Conservation (phyloP, 2,113 vertebrate species). For the Bufo gargarizans region DNA sequence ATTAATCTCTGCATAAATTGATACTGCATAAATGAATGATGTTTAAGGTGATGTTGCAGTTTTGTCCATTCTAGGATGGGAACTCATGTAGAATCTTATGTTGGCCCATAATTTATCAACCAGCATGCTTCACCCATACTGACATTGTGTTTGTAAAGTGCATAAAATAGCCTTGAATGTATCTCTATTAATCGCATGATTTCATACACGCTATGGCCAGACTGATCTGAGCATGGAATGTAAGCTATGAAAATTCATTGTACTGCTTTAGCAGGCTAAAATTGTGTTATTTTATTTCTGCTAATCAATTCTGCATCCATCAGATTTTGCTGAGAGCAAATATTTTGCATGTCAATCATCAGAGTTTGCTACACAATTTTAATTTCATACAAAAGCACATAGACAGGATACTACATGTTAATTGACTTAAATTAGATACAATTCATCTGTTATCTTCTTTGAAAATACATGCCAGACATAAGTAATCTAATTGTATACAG, state of each 20-base stretch:
- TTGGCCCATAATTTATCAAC: neutral
- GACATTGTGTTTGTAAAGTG: slow-evolving; percentile 2
- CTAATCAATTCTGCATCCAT: slow-evolving; percentile 32
- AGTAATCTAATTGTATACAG: neutral
- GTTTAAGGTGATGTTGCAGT: neutral
- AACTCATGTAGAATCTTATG: neutral
- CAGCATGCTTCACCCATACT: slow-evolving; percentile 24
- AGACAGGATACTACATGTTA: neutral
- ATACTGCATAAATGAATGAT: neutral
- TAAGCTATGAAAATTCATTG: slow-evolving; percentile 14
- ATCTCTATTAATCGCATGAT: slow-evolving; percentile 42
- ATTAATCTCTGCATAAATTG: neutral
- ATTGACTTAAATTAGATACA: neutral
- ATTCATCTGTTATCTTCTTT: neutral
- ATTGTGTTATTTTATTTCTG: slow-evolving; percentile 23
- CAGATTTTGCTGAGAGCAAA: slow-evolving; percentile 13
- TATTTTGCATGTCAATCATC: slow-evolving; percentile 36
- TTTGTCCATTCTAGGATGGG: neutral
- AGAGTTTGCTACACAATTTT: neutral
- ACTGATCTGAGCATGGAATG: slow-evolving; percentile 27
- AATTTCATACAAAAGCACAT: neutral
- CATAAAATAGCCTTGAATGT: slow-evolving; percentile 8
- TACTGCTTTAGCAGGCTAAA: slow-evolving; percentile 26
- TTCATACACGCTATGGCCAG: slow-evolving; percentile 26
- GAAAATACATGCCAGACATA: neutral